Conservation (phyloP, 2,797 vertebrate genomes). For the Pangasius sanitwongsei region DNA sequence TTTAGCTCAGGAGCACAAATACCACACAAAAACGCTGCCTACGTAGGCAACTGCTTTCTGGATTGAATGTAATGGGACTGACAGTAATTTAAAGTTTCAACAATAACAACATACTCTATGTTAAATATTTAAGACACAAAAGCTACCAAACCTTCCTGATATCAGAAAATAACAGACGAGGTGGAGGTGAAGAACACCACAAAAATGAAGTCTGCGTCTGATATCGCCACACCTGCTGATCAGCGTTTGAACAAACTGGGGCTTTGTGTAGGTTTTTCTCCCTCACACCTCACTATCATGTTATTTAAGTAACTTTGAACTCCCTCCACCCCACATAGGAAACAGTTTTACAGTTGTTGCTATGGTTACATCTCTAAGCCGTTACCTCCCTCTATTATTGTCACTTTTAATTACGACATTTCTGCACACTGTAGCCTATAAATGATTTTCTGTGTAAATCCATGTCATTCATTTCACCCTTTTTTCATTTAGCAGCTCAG, state of each 20-base stretch:
- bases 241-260: neutral
- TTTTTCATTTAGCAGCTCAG: neutral
- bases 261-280: neutral
- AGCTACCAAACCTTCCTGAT: neutral
- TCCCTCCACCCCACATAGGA: neutral
- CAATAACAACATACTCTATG: neutral
- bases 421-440: neutral
- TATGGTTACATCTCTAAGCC: neutral
- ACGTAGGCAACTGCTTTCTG: neutral
- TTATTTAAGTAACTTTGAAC: neutral
- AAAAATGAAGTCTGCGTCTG: too few species aligned
- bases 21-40: neutral
- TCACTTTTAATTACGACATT: neutral
- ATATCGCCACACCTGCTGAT: neutral
- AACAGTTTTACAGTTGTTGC: neutral
- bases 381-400: neutral
- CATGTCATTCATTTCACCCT: neutral
- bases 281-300: too few species aligned
- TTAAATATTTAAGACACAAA: neutral
- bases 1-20: neutral
- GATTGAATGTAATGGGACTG: neutral
- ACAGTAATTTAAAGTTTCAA: neutral
- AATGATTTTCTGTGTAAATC: too few species aligned
- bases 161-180: neutral
- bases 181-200: neutral